A percentile compares a stretch with the other conserved stretches of the same genome.
Conservation (phyloP, 2,888 invertebrate genomes). For the Amiota minor region DNA sequence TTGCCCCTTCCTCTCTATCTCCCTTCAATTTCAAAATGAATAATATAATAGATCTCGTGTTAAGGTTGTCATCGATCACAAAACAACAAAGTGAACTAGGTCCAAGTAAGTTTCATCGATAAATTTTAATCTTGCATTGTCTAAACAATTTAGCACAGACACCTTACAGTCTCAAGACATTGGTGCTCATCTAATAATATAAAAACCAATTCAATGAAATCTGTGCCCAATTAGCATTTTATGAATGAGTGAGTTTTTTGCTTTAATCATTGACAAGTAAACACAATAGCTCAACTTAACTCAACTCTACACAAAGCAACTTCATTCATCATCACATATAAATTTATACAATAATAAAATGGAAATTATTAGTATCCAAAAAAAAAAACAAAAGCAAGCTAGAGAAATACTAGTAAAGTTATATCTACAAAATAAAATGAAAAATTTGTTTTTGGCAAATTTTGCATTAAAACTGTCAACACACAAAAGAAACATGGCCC, state of each 20-base stretch:
- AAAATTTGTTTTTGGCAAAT: background rate
- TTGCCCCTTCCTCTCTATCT: background rate
- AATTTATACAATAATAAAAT: background rate
- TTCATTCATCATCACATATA: conserved; percentile 19
- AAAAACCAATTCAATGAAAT: too few relatives aligned
- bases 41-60: background rate
- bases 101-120: conserved; percentile 3
- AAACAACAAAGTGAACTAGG: background rate
- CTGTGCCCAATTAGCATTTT: conserved; percentile 19
- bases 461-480: too few relatives aligned
- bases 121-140: background rate
- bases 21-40: background rate
- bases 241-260: too few relatives aligned
- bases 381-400: background rate
- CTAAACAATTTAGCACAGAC: background rate
- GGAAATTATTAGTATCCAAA: background rate
- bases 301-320: background rate
- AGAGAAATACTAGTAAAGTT: too few relatives aligned
- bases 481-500: too few relatives aligned
- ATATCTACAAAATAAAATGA: too few relatives aligned
- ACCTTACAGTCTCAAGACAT: background rate
- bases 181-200: too few relatives aligned
- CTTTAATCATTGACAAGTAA: conserved; percentile 22
- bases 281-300: background rate
- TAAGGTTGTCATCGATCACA: conserved; percentile 15